Conservation (phyloP, 1,140 invertebrate species). For the Saccostrea cuccullata region DNA sequence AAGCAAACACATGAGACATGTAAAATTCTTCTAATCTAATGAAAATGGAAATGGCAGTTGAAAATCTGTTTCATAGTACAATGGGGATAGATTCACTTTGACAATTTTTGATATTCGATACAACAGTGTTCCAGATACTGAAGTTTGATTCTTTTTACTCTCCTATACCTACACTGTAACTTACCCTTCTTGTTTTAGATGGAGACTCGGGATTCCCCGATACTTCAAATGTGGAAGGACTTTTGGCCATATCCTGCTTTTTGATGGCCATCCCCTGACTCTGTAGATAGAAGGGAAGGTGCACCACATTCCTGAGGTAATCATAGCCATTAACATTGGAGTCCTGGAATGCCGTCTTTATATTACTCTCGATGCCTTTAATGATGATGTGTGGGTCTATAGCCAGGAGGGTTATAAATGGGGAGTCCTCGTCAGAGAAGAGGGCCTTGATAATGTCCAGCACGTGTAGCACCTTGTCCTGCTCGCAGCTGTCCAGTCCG, state of each 20-base stretch:
- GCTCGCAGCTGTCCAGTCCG: conserved; percentile 97
- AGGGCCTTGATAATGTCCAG: conserved; percentile 96
- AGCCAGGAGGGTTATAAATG: conserved; percentile 95
- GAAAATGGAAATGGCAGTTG: no score
- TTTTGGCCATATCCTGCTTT: conserved; percentile 63
- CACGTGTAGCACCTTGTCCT: conserved; percentile 91
- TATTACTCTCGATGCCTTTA: conserved; percentile 96
- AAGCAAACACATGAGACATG: no score
- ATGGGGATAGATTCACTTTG: no score
- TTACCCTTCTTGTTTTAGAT: conserved; percentile 55
- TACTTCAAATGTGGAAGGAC: conserved; percentile 55
- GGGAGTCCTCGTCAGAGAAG: conserved; percentile 93
- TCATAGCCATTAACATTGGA: conserved; percentile 92
- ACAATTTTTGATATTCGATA: no score
- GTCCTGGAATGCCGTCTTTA: conserved; percentile 81
- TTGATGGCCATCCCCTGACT: conserved; percentile 89
- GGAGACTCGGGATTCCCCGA: conserved; percentile 53
- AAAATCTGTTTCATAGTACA: no score
- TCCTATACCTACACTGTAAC: background rate
- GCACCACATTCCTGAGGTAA: conserved; percentile 97
- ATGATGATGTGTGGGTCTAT: conserved; percentile 98
- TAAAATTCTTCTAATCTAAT: no score
- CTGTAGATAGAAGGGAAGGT: conserved; percentile 98
- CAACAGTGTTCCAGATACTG: no score
- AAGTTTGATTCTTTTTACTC: no score